Conservation (phyloP, 2,888 invertebrate species). For the Chesias legatella region DNA sequence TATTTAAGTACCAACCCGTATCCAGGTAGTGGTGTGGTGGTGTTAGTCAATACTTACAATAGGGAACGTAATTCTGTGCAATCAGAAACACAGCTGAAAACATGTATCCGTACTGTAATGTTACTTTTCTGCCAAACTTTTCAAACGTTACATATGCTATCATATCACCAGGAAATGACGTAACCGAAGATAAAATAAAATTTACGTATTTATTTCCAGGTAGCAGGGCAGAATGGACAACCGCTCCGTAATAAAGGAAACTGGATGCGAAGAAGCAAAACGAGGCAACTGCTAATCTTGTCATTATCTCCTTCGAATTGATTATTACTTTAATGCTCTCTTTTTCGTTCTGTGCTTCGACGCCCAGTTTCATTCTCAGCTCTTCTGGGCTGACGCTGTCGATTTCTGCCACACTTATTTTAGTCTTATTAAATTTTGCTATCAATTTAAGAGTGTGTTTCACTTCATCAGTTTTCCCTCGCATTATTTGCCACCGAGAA, state of each 20-base stretch:
- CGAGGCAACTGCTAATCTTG: slow-evolving; percentile 49
- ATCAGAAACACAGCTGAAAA: slow-evolving; percentile 50
- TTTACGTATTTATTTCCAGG: slow-evolving; percentile 66
- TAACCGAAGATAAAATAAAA: slow-evolving; percentile 52
- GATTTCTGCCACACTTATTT: slow-evolving; percentile 46
- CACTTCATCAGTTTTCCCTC: slow-evolving; percentile 50
- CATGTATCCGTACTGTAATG: slow-evolving; percentile 53
- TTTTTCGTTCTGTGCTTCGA: slow-evolving; percentile 49
- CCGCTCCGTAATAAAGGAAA: slow-evolving; percentile 58
- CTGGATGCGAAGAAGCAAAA: slow-evolving; percentile 61
- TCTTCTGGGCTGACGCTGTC: slow-evolving; percentile 46
- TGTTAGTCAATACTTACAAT: slow-evolving; percentile 62
- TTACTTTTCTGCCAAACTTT: slow-evolving; percentile 53
- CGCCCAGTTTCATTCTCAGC: slow-evolving; percentile 47
- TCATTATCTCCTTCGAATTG: slow-evolving; percentile 57
- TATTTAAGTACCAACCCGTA: too few species aligned
- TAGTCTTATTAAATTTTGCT: slow-evolving; percentile 50
- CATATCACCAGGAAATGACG: slow-evolving; percentile 62
- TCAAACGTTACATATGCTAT: slow-evolving; percentile 53
- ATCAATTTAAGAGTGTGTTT: slow-evolving; percentile 47
- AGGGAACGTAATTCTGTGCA: slow-evolving; percentile 51
- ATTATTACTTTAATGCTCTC: slow-evolving; percentile 54
- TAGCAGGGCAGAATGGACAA: slow-evolving; percentile 53
- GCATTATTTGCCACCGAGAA: slow-evolving; percentile 59
- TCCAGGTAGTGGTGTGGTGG: too few species aligned